Base-by-base conservation (phyloP, 2,888 invertebrate genomes). In the Lottia scabra region DNA sequence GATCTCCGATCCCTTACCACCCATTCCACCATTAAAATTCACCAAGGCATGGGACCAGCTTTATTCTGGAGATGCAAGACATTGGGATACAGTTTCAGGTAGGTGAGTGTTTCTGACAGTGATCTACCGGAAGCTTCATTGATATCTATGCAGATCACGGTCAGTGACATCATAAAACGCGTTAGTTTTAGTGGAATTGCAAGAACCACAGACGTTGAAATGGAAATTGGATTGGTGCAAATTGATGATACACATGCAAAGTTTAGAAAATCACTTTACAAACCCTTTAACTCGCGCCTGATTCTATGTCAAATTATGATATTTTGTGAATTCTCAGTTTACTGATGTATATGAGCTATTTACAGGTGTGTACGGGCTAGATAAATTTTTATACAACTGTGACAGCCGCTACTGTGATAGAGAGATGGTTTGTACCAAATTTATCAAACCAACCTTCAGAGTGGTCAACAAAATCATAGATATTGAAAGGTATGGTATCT, bases 361-460 rank as follows among this genome's bases (percentile, higher is more conserved):
- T 68, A n/a, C 71, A 79, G 79, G 71, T 56, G 45, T 63, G 16
- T 78, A 75, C 73, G 78, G 78, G 23, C 73, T 79, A 65, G 72
- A 72, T 68, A 76, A 78, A 30, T 71, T 65, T 67, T 67, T 71
- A 6, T 78, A 79, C 44, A 65, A 67, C 15, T 79, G 79, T 27
- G 48, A 67, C 3, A 70, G 72, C 26, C 19, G 62, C 10, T 67
- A 69, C 26, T 79, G 79, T 74, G 79, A 79, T 65, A 63, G 78
- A 6, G 76, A 77, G 26, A 65, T 74, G 5, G 70, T 79, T 30
- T 79, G 79, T 68, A 70, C 76, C 13, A 73, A 74, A 46, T 74
- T 70, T 19, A 69, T 78, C 15, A 65, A 68, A 66, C 75, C 74
- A 16, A 23, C 67, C 10, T 56, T 72, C 10, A 68, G 73, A 46